phyloP scores from a whole-genome alignment of 2,888 invertebrate genomes.

The Geophilus truncorum region DNA sequence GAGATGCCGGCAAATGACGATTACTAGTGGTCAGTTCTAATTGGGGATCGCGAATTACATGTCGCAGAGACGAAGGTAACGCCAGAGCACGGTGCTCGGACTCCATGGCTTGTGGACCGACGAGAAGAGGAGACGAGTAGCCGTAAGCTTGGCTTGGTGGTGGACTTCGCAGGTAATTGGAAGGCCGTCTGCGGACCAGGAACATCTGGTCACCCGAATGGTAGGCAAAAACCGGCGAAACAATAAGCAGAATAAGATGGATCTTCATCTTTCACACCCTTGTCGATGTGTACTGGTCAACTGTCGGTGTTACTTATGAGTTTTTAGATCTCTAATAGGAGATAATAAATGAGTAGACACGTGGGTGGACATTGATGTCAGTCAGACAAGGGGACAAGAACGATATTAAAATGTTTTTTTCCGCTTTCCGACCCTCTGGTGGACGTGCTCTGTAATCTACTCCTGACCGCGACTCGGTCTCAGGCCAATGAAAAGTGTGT shows the following conservation, averaged over 20 bases:
- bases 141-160: background rate
- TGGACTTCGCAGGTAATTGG: background rate
- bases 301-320: background rate
- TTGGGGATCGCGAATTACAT: background rate
- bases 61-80: background rate
- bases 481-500: background rate
- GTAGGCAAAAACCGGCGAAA: background rate
- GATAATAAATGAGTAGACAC: background rate
- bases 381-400: background rate
- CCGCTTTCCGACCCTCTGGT: background rate
- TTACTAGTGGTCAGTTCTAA: background rate
- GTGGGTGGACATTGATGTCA: background rate
- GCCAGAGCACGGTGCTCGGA: background rate
- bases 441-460: no score
- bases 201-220: background rate
- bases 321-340: background rate
- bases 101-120: background rate
- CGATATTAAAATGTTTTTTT: background rate
- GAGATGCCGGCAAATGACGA: background rate
- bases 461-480: background rate
- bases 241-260: background rate
- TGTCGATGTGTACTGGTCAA: background rate
- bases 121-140: background rate
- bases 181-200: background rate
- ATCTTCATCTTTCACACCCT: background rate